Base-by-base conservation (phyloP, 2,888 invertebrate species). In the Nysson spinosus region DNA sequence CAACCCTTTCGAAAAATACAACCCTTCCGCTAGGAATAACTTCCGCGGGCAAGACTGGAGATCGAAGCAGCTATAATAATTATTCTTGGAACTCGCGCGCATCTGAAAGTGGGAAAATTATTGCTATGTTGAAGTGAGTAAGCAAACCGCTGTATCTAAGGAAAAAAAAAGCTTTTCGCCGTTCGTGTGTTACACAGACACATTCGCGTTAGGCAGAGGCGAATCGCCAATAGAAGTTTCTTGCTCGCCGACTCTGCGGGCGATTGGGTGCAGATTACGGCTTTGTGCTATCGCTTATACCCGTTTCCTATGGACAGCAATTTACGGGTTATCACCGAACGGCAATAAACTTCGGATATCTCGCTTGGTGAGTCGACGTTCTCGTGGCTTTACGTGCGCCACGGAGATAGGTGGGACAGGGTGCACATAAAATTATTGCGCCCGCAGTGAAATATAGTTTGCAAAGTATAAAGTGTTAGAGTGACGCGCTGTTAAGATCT, bases 241-340 rank as follows among this genome's bases (percentile, higher is more conserved):
- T 56, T 50, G 58, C 17, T 42, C 37, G 56, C 44, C 60, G 52
- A 60, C 55, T 76, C 57, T 68, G 64, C 64, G 56, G 57, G 67
- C 62, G 77, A 76, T 76, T 60, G 56, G 51, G 46, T 34, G 67
- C 61, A 70, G 78, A 75, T 78, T 75, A 70, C 56, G 62, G 65
- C 63, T 70, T 75, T 57, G 62, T 51, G 57, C 56, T 69, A 75
- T 75, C 64, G 66, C 58, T 67, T 64, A 62, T 67, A 63, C 55
- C 50, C 60, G 50, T 62, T 71, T 76, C 68, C 65, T 64, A 69
- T 47, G 64, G 66, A 67, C 66, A 54, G 67, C 73, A 73, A 78
- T 77, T 78, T 76, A 77, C 77, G 61, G 64, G 71, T 76, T 76
- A 77, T 77, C 77, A 72, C 69, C 71, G 63, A 65, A 68, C 67